Base-by-base conservation (phyloP, 1,140 invertebrate species). In the Drosophila bocqueti region DNA sequence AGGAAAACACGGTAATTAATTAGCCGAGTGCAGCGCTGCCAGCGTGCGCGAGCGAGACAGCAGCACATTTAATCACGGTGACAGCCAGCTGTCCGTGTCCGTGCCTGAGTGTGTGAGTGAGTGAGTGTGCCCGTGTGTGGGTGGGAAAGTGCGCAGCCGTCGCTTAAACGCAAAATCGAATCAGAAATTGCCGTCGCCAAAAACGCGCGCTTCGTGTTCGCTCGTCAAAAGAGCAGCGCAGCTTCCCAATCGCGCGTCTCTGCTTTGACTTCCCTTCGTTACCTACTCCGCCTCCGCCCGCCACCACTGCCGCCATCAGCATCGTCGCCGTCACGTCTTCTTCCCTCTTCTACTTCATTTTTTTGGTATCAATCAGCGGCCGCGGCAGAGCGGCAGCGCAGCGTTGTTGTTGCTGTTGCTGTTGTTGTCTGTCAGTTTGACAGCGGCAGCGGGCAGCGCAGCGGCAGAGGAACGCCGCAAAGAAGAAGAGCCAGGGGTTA, bases 171-270 rank as follows among this genome's bases (percentile, higher is more conserved):
- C 80, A 73, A 87, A 71, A 84, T 89, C 85, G 85, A 90, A 85
- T 89, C 86, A 85, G 84, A 89, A 89, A 85, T 90, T 90, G 81
- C 85, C 85, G 85, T 91, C 84, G 84, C 85, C 75, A 89, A 81
- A 65, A 89, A 83, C 68, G 81, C 77, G 81, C 64, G 77, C 84
- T 87, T 87, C 84, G 84, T 87, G 83, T 87, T 72, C 58, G 80
- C 83, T 86, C 83, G 84, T 87, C 83, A 87, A 83, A 81, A 67
- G 60, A 73, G 55, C 73, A 68, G 49, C 65, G 67, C 54, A 81
- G 63, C 67, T 78, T 83, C 69, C 82, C 81, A 79, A 77, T 83
- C 81, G 81, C 72, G 78, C 78, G 72, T 65, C 66, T 74, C 72
- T 66, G 82, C 74, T 81, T 83, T 87, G 83, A 85, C 86, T 90